Conservation (phyloP, 2,888 invertebrate genomes). For the Drosophila paranaensis region DNA sequence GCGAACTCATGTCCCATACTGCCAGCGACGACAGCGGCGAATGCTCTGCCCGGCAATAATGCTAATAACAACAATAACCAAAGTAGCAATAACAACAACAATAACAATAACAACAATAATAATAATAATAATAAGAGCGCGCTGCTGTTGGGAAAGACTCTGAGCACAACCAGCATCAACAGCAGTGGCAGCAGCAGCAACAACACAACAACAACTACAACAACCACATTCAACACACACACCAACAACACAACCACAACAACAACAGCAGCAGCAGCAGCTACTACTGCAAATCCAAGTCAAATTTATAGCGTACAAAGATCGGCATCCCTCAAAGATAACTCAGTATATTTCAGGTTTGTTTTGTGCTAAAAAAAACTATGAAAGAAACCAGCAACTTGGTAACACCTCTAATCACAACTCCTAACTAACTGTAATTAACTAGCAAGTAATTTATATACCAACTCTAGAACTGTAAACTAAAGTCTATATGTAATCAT, state of each 20-base stretch:
- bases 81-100: constrained; percentile 74
- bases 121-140: constrained; percentile 68
- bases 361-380: constrained; percentile 72
- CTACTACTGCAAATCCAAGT: constrained; percentile 84
- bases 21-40: constrained; percentile 85
- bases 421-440: constrained; percentile 45
- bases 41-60: constrained; percentile 58
- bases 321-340: constrained; percentile 87
- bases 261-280: constrained; percentile 59
- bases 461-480: constrained; percentile 37
- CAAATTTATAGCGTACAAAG: constrained; percentile 86
- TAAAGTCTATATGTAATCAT: constrained; percentile 34
- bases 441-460: constrained; percentile 43
- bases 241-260: constrained; percentile 63
- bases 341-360: constrained; percentile 85
- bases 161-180: constrained; percentile 52
- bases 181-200: constrained; percentile 42
- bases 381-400: background rate
- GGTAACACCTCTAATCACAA: constrained; percentile 18
- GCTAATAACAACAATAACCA: constrained; percentile 81
- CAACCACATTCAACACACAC: constrained; percentile 55
- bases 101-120: constrained; percentile 57
- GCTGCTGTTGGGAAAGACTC: constrained; percentile 62
- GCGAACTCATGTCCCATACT: constrained; percentile 92
- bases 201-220: constrained; percentile 46